phyloP scores from a whole-genome alignment of 2,797 vertebrate genomes.

The Microctenopoma stevenorrisi region DNA sequence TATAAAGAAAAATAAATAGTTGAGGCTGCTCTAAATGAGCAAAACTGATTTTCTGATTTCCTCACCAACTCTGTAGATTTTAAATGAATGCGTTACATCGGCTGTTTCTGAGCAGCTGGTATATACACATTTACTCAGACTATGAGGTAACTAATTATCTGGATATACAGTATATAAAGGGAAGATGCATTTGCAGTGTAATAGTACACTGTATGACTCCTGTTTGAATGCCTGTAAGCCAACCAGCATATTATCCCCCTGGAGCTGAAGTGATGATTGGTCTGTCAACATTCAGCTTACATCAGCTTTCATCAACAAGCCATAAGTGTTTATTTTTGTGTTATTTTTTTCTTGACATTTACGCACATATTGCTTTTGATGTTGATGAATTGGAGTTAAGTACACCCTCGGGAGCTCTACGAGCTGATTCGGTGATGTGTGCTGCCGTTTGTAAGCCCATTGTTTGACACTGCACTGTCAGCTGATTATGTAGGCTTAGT shows the following conservation, averaged over 20 bases:
- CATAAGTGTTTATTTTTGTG: constrained; percentile 65
- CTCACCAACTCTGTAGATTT: neutral
- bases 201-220: neutral
- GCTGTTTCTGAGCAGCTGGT: constrained; percentile 22
- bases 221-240: constrained; percentile 17
- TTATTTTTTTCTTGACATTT: constrained; percentile 51
- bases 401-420: constrained; percentile 54
- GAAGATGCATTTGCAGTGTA: neutral
- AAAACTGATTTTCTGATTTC: constrained; percentile 36
- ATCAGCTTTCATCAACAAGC: constrained; percentile 61
- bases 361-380: constrained; percentile 59
- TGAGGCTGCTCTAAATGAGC: constrained; percentile 19
- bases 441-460: constrained; percentile 59
- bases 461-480: constrained; percentile 76
- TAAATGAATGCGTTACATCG: constrained; percentile 1
- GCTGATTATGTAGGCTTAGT: constrained; percentile 69
- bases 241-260: constrained; percentile 21
- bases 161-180: neutral
- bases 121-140: neutral
- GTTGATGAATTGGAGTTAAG: constrained; percentile 51
- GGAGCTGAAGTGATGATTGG: constrained; percentile 45
- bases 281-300: constrained; percentile 53
- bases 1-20: constrained; percentile 43
- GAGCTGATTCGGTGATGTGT: constrained; percentile 50
- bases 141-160: constrained; percentile 17